A percentile compares a stretch with the other conserved stretches of the same genome.
phyloP scores from a whole-genome alignment of 2,113 vertebrate species.

The Pholis gunnellus region DNA sequence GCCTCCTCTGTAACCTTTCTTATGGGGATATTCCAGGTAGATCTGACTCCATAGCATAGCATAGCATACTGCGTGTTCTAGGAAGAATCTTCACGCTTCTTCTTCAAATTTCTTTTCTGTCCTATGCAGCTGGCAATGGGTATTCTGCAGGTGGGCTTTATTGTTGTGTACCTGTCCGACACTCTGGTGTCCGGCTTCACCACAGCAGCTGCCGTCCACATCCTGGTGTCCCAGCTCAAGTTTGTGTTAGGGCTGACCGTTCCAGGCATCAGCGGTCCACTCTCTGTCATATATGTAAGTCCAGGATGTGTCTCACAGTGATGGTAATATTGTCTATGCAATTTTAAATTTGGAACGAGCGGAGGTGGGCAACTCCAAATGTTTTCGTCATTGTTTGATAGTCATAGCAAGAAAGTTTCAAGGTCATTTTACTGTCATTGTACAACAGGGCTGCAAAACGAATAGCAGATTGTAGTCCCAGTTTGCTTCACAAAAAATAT shows the following conservation, averaged over 20 bases:
- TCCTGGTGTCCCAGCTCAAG: conserved; percentile 95
- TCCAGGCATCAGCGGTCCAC: conserved; percentile 82
- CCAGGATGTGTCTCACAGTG: neutral
- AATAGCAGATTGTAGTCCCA: no score
- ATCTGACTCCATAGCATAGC: neutral
- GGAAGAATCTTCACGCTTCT: neutral
- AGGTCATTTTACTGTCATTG: no score
- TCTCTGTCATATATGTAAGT: conserved; percentile 92
- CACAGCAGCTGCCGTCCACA: conserved; percentile 92
- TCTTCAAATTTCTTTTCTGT: neutral
- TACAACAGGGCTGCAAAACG: no score
- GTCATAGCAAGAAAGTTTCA: no score
- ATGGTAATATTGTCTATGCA: neutral
- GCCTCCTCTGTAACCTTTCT: conserved; percentile 92
- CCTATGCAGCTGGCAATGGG: conserved; percentile 88
- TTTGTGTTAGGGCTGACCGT: conserved; percentile 90
- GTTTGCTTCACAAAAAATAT: no score
- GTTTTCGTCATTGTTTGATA: neutral
- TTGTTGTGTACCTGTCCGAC: conserved; percentile 92
- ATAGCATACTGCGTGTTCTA: neutral
- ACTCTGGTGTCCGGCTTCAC: conserved; percentile 94
- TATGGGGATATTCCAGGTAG: conserved; percentile 81
- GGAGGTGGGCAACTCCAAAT: no score
- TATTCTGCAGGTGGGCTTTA: conserved; percentile 89
- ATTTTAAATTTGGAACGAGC: neutral